A percentile compares a stretch with the other conserved stretches of the same genome.
phyloP scores from a whole-genome alignment of 2,797 vertebrate genomes.

The Esox lucius region DNA sequence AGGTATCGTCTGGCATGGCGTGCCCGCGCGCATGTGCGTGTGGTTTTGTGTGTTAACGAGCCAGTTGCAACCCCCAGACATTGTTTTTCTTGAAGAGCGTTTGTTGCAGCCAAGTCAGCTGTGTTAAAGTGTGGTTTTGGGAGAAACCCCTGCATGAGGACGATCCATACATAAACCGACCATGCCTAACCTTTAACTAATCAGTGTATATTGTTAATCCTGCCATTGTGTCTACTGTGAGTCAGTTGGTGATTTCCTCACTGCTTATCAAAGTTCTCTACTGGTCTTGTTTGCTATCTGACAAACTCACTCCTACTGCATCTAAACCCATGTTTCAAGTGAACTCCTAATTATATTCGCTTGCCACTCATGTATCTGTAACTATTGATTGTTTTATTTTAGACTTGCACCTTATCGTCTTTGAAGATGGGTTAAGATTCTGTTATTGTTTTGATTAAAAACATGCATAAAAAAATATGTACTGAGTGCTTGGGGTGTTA shows the following conservation, averaged over 20 bases:
- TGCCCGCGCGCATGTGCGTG: neutral
- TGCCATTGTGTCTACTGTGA: slow-evolving; percentile 19
- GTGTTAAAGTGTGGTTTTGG: neutral
- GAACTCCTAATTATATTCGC: neutral
- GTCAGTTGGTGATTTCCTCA: slow-evolving; percentile 2
- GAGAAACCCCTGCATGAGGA: slow-evolving; percentile 4
- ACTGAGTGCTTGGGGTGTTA: neutral
- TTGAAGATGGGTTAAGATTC: neutral
- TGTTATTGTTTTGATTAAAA: neutral
- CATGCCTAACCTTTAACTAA: slow-evolving; percentile 19
- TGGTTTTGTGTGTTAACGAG: neutral
- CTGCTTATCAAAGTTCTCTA: neutral
- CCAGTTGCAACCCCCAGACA: neutral
- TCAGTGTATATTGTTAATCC: slow-evolving; percentile 1
- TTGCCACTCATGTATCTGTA: neutral
- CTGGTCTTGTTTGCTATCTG: neutral
- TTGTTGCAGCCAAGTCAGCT: neutral
- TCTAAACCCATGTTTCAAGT: neutral
- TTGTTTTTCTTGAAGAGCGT: neutral
- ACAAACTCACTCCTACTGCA: neutral
- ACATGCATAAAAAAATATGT: neutral
- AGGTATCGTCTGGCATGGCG: slow-evolving; percentile 83
- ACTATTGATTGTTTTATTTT: neutral
- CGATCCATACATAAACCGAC: slow-evolving; percentile 1
- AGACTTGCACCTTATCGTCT: neutral